Base-by-base conservation (phyloP, 2,888 invertebrate species). In the Eugnorisma glareosa region DNA sequence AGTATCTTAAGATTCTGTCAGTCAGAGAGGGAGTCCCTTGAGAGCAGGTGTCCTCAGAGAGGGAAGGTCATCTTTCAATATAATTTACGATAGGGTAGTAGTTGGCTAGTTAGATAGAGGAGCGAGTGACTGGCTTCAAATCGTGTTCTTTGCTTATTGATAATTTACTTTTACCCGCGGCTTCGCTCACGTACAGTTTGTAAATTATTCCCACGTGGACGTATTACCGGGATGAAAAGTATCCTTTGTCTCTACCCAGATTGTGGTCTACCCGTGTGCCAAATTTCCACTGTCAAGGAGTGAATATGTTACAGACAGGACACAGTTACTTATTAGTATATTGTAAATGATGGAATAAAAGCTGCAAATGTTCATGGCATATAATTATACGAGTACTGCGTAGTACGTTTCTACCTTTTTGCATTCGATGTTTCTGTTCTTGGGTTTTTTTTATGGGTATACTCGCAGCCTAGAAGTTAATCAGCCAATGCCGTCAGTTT, bases 1-100 rank as follows among this genome's bases (percentile, higher is more conserved):
- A 81, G 84, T 84, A 67, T 79, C 67, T 71, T 79, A 61, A 79
- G 59, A 63, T 71, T 11, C n/a, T 80, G 83, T 69, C 79, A 77
- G 68, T 64, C 77, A 77, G 45, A 15, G 37, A n/a, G 1, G n/a
- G 35, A 5, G 63, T 18, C 43, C n/a, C 61, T 67, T 0, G 51
- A 13, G 80, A 54, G 11, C 79, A 78, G 80, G 67, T 83, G 70
- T 54, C 48, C 57, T 31, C 35, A 0, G 45, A 24, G n/a, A 13
- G 21, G 31, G 28, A 35, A 15, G 13, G 6, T 45, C 43, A 31
- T 18, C 10, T 18, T 76, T 18, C 18, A 21, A 45, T 31, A 10
- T 57, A 3, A 83, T 48, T 83, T 57, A 77, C 15, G 45, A 40
- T 15, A 10, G 15, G 5, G 10, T 31, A 40, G 15, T 31, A 21